Evolutionary conservation across 2,888 invertebrate species (phyloP), one percentile per base, ranked within the genome.

Genomic region (Leptothorax acervorum): DNA sequence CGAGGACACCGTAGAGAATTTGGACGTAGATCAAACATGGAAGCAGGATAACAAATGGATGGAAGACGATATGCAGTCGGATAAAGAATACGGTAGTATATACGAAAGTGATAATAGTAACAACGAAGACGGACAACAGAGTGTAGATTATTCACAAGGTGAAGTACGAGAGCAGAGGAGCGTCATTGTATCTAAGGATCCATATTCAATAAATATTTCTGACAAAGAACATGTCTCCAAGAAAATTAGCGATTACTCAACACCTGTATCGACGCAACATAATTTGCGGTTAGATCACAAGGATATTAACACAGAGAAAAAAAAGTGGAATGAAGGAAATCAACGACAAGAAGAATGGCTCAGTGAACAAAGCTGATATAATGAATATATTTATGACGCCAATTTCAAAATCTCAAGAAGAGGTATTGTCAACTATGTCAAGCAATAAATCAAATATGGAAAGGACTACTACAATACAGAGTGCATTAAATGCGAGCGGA

Each of bases 91-190:
- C 71, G 94, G 93, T 71, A 87, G 88, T 42, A 62, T 91, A 2
- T 93, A 93, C 81, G 92, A 93, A 18, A 90, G 89, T 28, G 88
- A 89, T n/a, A 82, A 78, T 35, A 71, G 35, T 65, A 86, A 87
- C 60, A 11, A 42, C n/a, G 86, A 81, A 23, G 87, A 85, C 15
- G 28, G 35, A 0, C 86, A 84, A 9, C 78, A 78, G 28, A 66
- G 74, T 35, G 53, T 75, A 2, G 91, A 92, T 68, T 85, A 87
- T 60, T 66, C 82, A 12, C 91, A 89, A 55, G 68, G 81, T 11
- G 93, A 92, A 65, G 73, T 93, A 79, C 92, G 93, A n/a, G 89
- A 93, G 39, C 92, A 93, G 57, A 90, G 93, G 55, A 94, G 92
- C 15, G 2, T 45, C 5, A 8, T 23, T 0, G 35, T 48, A 48